Conservation (phyloP, 2,888 invertebrate genomes). For the Folsomia manolachei region DNA sequence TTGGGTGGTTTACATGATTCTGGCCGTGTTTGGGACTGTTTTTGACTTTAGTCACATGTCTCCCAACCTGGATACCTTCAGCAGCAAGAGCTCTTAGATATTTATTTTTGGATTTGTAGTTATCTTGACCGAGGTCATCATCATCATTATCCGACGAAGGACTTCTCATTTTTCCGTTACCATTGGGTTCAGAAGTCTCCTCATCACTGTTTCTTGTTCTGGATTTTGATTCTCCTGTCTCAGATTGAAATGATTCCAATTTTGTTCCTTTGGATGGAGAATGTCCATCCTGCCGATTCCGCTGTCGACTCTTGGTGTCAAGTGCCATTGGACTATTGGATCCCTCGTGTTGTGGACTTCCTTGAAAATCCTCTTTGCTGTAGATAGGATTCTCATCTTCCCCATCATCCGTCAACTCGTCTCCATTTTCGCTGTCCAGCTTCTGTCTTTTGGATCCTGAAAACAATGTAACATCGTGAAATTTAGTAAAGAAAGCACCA, state of each 20-base stretch:
- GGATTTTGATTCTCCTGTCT: neutral
- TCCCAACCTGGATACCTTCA: constrained; percentile 43
- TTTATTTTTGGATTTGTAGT: constrained; percentile 38
- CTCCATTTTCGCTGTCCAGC: constrained; percentile 45
- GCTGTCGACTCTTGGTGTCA: constrained; percentile 26
- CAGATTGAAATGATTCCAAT: neutral
- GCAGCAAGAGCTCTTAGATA: constrained; percentile 45
- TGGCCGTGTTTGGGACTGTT: constrained; percentile 19
- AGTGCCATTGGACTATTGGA: constrained; percentile 31
- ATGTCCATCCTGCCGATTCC: constrained; percentile 1
- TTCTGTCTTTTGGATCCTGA: constrained; percentile 47
- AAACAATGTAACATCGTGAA: too few species aligned
- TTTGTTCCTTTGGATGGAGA: neutral
- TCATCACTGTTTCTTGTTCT: neutral
- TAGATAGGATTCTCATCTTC: constrained; percentile 24
- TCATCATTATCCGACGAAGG: constrained; percentile 30
- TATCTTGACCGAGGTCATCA: constrained; percentile 19
- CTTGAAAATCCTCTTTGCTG: constrained; percentile 30
- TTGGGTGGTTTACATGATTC: constrained; percentile 8
- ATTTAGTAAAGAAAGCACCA: too few species aligned
- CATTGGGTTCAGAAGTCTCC: neutral
- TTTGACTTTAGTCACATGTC: constrained; percentile 43
- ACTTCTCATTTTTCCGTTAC: constrained; percentile 21
- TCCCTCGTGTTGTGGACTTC: constrained; percentile 21
- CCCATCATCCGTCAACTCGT: constrained; percentile 30